Base-by-base conservation (phyloP, 2,113 vertebrate species). In the Oreochromis aureus region DNA sequence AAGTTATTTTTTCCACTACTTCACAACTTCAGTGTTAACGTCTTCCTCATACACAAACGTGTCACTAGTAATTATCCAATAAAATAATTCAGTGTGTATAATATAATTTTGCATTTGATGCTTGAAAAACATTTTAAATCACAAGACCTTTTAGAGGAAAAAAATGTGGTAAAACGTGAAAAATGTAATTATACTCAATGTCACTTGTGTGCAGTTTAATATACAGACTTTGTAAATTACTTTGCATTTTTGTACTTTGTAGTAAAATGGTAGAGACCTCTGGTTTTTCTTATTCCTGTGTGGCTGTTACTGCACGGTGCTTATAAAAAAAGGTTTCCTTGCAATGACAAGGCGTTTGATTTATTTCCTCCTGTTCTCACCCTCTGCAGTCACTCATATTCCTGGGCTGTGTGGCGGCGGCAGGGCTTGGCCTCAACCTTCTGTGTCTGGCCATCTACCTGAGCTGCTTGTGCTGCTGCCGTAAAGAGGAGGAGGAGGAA, bases 341-440 rank as follows among this genome's bases (percentile, higher is more conserved):
- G 71, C 10, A 51, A 19, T 2, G 46, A 53, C 44, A 30, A 76
- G 44, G 4, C 6, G 3, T 32, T 53, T n/a, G 27, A 53, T 78
- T 79, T 44, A 27, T 10, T 9, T 12, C 15, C 10, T 39, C 48
- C 24, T 18, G 19, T 13, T 86, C 71, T 89, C 46, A 63, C n/a
- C 46, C 63, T 34, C 82, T 79, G 4, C 78, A 99, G 99, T 97
- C 98, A 0, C 96, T 99, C 91, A 96, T 99, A 15, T 97, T 99
- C 93, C 96, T 99, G 95, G 97, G 95, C 63, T 97, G 98, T 51
- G 95, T 98, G 91, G 97, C 97, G 0, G 97, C 97, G 0, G 86
- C 97, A 4, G 97, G 97, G 54, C 96, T 99, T 85, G 98, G 97
- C 86, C 96, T 99, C 93, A 99, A 99, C 95, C 97, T 99, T 55